phyloP scores from a whole-genome alignment of 1,140 invertebrate species.

The Heterodera carotae region DNA sequence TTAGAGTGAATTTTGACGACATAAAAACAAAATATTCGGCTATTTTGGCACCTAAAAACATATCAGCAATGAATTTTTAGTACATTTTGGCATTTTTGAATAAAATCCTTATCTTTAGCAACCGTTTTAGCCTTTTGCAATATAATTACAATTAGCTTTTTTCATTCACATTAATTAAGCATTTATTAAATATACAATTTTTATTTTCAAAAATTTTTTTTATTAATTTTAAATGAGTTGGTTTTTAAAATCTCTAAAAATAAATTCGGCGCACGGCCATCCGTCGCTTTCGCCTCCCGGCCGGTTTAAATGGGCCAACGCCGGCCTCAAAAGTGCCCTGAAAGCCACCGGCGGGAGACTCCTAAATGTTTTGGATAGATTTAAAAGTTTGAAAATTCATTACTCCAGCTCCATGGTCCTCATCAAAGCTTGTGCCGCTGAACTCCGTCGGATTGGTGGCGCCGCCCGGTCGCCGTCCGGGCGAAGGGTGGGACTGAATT shows the following conservation, averaged over 20 bases:
- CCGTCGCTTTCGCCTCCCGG: background rate
- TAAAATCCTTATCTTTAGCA: too few relatives aligned
- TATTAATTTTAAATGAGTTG: too few relatives aligned
- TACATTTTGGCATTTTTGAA: too few relatives aligned
- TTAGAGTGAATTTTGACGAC: too few relatives aligned
- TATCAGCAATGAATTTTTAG: too few relatives aligned
- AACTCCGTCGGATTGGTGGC: conserved; percentile 9
- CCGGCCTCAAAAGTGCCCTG: background rate
- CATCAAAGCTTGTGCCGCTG: background rate
- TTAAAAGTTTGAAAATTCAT: background rate
- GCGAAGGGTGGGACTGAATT: conserved; percentile 24
- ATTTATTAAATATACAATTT: background rate
- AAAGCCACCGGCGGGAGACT: conserved; percentile 1
- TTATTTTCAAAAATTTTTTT: background rate
- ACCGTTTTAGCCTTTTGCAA: too few relatives aligned
- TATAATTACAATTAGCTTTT: too few relatives aligned
- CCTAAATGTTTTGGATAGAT: background rate
- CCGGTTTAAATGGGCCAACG: conserved; percentile 1
- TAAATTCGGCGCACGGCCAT: too few relatives aligned
- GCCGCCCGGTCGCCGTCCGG: background rate
- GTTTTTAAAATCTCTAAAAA: too few relatives aligned
- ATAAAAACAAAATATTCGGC: too few relatives aligned
- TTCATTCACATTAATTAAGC: background rate
- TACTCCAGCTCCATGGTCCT: background rate
- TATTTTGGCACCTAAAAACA: too few relatives aligned